Evolutionary conservation across 92 coral and sea anemone genomes (phyloP), one percentile per base, ranked within the genome.

Genomic region (Siderastrea radians): DNA sequence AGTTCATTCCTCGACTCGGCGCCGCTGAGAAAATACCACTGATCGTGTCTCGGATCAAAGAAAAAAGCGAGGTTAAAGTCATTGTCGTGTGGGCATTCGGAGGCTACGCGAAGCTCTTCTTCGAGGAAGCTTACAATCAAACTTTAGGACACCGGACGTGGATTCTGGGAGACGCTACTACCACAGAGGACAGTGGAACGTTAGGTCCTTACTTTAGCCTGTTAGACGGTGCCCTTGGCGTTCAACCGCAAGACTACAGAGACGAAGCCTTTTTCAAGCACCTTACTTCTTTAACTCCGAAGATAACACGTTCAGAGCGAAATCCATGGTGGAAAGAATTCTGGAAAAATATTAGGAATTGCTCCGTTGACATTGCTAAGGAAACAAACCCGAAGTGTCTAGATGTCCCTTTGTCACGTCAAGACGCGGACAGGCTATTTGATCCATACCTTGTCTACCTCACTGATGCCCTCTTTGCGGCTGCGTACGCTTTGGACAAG

Each of bases 121-220:
- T 92, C 48, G 74, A 76, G 50, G 86, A 70, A 76, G 95, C 81
- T 10, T 74, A 77, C 50, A 26, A 48, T 10, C 79, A 88, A 80
- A 73, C 77, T 9, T 59, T 92, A 13, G 78, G 75, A 12, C 74
- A 70, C 16, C 83, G 95, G 49, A 88, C 87, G 2, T 92, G 95
- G 95, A 92, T 92, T 62, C 87, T 92, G 5, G 89, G 94, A 9
- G 94, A 92, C 52, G 94, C 90, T 7, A 83, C 90, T 7, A 76
- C 87, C 3, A 79, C 90, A 45, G 67, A 69, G 3, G 78, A 71
- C 5, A 70, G 86, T 9, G 78, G 57, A 5, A 7, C 16, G 13
- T 47, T 82, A 12, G 88, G 88, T 9, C 74, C 65, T 47, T 84
- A 13, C 51, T 66, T 53, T 45, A 26, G 74, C 48, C 60, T 86